Evolutionary conservation across 2,888 invertebrate species (phyloP).

Genomic region (Ophonus ardosiacus): DNA sequence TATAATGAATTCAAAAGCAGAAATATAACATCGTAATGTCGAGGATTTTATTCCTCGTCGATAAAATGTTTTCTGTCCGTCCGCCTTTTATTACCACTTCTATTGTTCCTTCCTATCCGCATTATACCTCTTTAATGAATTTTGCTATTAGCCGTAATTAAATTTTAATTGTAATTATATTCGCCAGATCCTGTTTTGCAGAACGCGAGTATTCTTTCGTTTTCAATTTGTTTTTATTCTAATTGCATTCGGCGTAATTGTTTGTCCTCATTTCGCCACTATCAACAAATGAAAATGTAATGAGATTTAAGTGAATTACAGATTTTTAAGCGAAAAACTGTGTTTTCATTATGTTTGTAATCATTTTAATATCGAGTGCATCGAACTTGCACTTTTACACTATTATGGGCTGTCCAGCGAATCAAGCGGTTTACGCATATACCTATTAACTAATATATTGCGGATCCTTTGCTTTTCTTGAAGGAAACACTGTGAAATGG

Average conservation of each 20-base stretch:
- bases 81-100: background rate
- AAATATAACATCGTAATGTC: background rate
- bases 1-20: background rate
- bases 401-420: no score
- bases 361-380: background rate
- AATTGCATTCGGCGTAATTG: slow-evolving; percentile 5
- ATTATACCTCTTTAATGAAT: slow-evolving; percentile 18
- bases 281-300: slow-evolving; percentile 6
- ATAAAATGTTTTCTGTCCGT: background rate
- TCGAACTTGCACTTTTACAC: background rate
- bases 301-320: background rate
- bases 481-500: no score
- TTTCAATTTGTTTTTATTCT: slow-evolving; percentile 10
- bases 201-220: background rate
- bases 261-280: slow-evolving; percentile 5
- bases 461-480: no score
- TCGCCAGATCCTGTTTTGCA: slow-evolving; percentile 6
- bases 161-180: slow-evolving; percentile 32
- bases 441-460: no score
- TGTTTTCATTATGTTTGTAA: background rate
- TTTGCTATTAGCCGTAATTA: slow-evolving; percentile 11
- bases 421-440: no score
- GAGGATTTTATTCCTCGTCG: background rate
- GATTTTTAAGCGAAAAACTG: background rate
- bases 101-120: slow-evolving; percentile 5